phyloP scores from a whole-genome alignment of 2,888 invertebrate species.

The Caprella mutica region DNA sequence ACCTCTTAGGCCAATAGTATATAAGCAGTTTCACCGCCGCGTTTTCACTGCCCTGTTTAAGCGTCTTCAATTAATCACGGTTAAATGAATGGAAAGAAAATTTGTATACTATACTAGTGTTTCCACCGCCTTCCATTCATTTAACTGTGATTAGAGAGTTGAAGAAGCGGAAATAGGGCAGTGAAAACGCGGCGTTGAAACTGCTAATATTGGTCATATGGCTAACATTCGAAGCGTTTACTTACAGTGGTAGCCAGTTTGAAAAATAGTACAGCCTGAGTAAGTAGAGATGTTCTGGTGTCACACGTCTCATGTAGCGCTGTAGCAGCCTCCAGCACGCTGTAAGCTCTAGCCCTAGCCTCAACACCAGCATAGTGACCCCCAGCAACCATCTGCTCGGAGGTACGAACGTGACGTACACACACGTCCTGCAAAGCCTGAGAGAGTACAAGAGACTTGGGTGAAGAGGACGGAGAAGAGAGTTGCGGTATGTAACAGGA shows the following conservation, averaged over 20 bases:
- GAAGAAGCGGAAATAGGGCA: too few relatives aligned
- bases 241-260: slow-evolving; percentile 54
- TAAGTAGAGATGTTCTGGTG: slow-evolving; percentile 54
- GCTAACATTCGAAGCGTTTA: slow-evolving; percentile 39
- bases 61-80: too few relatives aligned
- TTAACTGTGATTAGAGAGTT: too few relatives aligned
- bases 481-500: neutral
- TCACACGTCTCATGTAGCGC: slow-evolving; percentile 61
- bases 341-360: slow-evolving; percentile 50
- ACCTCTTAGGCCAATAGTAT: too few relatives aligned
- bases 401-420: slow-evolving; percentile 61
- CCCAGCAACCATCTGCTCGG: slow-evolving; percentile 58
- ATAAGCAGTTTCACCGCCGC: too few relatives aligned
- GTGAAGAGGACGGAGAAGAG: too few relatives aligned
- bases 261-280: slow-evolving; percentile 60
- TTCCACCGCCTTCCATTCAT: too few relatives aligned
- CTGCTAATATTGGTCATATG: neutral
- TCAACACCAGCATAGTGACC: slow-evolving; percentile 60
- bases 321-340: slow-evolving; percentile 53
- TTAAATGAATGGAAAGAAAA: too few relatives aligned
- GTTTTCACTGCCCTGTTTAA: too few relatives aligned
- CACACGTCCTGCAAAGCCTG: slow-evolving; percentile 60
- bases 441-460: too few relatives aligned
- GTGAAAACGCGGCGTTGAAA: too few relatives aligned
- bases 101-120: too few relatives aligned